Evolutionary conservation across 2,113 vertebrate species (phyloP).

Genomic region (Oryzias javanicus): DNA sequence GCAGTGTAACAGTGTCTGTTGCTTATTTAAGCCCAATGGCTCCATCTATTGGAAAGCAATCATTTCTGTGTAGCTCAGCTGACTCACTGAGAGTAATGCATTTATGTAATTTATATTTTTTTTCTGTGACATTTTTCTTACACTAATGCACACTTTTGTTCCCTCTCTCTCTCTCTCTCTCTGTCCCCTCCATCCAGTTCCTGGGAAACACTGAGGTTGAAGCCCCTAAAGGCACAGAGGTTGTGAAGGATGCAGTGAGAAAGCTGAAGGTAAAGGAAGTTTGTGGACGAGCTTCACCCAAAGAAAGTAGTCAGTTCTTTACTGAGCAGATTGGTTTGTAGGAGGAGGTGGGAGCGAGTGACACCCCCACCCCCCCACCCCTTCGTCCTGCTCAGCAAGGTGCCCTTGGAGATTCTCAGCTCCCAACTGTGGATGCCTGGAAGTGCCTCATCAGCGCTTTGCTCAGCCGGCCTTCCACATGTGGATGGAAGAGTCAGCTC

Average conservation of each 20-base stretch:
- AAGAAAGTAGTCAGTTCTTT: constrained; percentile 3
- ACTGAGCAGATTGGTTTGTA: constrained; percentile 16
- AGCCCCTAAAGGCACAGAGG: constrained; percentile 95
- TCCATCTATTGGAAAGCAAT: constrained; percentile 67
- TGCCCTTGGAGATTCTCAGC: constrained; percentile 47
- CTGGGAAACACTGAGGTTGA: constrained; percentile 97
- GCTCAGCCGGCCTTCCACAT: neutral
- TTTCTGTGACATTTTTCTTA: neutral
- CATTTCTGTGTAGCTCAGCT: neutral
- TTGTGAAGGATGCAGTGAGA: constrained; percentile 94
- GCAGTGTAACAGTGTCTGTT: constrained; percentile 10
- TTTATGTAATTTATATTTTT: constrained; percentile 2
- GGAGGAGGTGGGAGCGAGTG: constrained; percentile 25
- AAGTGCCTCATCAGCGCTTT: constrained; percentile 34
- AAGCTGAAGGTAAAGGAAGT: constrained; percentile 89
- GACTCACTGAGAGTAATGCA: too few relatives aligned
- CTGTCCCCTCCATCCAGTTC: constrained; percentile 79
- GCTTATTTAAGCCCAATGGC: constrained; percentile 35
- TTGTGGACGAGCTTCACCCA: constrained; percentile 10
- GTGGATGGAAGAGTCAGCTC: constrained; percentile 15
- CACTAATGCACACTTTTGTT: neutral
- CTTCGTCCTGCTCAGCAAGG: too few relatives aligned
- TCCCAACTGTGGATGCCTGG: constrained; percentile 1
- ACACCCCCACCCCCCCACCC: constrained; percentile 27
- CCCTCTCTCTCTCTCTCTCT: constrained; percentile 31